Base-by-base conservation (phyloP, 1,140 invertebrate species). In the Papilio polyxenes region DNA sequence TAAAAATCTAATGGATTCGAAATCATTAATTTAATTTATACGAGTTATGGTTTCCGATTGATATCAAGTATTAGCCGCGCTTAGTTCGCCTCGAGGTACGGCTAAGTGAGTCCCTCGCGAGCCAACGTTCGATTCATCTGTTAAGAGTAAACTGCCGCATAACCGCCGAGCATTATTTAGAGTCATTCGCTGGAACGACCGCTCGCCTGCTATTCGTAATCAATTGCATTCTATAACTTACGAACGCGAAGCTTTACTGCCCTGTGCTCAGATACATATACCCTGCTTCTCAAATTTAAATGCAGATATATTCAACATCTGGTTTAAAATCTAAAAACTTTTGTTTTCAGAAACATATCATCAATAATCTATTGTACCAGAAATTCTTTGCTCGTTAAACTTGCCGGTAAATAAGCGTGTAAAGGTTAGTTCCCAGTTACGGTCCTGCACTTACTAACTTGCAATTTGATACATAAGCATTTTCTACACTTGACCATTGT, bases 51-150 rank as follows among this genome's bases (percentile, higher is more conserved):
- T 53, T 77, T 51, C 53, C 49, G 23, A 49, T 53, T 20, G 10
- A 77, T 77, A 77, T 51, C 75, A 20, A 76, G 48, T 77, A 77
- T 31, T 53, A 53, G 44, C 59, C 62, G 31, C 80, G 75, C 79
- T 69, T 75, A 77, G 82, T 44, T 86, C 56, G 83, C 82, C 83
- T 84, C 83, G 82, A 86, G 83, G 76, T 65, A 80, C 51, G 11
- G 82, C 83, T 85, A 77, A 82, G 85, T 83, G 81, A 87, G 83
- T 69, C 31, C 78, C 69, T 53, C 40, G 75, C 49, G 13, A 77
- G 75, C 49, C 48, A 17, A 77, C 48, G 75, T 77, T 77, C 44
- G 44, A 77, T 77, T 77, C 75, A 77, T 77, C 75, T 77, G 75
- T 53, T 77, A 77, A 77, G 75, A 77, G 75, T 77, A 77, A 53